Base-by-base conservation (phyloP, 2,113 vertebrate genomes). In the Sterrhoptilus dennistouni region DNA sequence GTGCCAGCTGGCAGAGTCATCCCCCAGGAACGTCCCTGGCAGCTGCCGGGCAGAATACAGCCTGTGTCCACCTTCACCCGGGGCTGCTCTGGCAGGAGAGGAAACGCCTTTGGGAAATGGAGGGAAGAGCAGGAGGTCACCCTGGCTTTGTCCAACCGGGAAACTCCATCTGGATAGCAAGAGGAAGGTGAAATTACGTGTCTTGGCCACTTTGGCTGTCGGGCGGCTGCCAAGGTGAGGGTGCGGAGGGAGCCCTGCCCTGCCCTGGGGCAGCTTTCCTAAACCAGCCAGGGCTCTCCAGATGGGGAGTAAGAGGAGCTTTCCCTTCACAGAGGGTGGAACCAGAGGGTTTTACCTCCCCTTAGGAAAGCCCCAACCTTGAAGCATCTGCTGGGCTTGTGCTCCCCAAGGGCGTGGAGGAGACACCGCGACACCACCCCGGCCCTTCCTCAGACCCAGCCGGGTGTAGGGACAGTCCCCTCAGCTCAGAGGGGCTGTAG, bases 131-230 rank as follows among this genome's bases (percentile, higher is more conserved):
- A 52, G 22, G 42, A 75, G 14, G 6, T 52, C 61, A 52, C 8
- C 11, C 11, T 19, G 19, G 19, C 65, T 90, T 36, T 45, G 10
- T 42, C 21, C 42, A 35, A 22, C 14, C 25, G 29, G 35, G 11
- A 52, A 60, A 9, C 0, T 1, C 45, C 47, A 27, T 9, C 14
- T 2, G 38, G 42, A 38, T 11, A 28, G 35, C 24, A 36, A 52
- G 22, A 64, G 14, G 14, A 14, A 28, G 18, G 5, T 25, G 29
- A 28, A 79, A 31, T 31, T 2, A 7, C 0, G 4, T 8, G 21
- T 68, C 40, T 59, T 8, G 13, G 44, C 21, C 5, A 2, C 12
- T 24, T 66, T 75, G 0, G 2, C 20, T 0, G 1, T 8, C 1
- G 14, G 69, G 70, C 3, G 9, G 25, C 63, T 86, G 87, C 92